Conservation (phyloP, 2,888 invertebrate species). For the Chrysodeixis includens region DNA sequence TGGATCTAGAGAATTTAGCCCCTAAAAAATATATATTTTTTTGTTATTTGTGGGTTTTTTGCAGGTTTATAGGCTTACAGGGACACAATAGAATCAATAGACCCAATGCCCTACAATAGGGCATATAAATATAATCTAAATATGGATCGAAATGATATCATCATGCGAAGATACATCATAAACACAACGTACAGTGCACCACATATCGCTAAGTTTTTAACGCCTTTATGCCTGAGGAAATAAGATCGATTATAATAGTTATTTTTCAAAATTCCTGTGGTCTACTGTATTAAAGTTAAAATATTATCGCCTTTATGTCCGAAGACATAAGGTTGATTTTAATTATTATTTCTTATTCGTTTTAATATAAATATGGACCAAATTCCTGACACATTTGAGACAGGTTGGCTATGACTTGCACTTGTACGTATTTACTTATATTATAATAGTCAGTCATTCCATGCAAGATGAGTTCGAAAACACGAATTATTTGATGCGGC, state of each 20-base stretch:
- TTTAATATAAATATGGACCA: constrained; percentile 33
- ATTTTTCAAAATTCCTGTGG: no score
- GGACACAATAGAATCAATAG: no score
- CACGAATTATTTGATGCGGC: constrained; percentile 33
- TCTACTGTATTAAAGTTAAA: background rate
- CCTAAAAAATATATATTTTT: no score
- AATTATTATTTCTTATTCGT: background rate
- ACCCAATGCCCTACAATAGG: background rate
- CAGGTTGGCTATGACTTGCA: constrained; percentile 62
- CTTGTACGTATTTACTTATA: constrained; percentile 58
- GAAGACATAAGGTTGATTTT: background rate
- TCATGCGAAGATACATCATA: background rate
- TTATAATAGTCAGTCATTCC: constrained; percentile 57
- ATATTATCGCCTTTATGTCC: no score
- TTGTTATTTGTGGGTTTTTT: no score
- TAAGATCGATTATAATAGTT: no score
- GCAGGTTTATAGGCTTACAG: no score
- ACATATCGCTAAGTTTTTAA: no score
- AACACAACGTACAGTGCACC: background rate
- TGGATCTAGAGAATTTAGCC: no score
- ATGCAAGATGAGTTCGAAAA: constrained; percentile 21
- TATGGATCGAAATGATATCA: background rate
- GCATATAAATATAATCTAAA: constrained; percentile 2
- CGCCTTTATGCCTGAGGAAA: no score
- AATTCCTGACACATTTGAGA: constrained; percentile 53